These are phyloP conservation scores for Mormyrus iriodes DNA, from an alignment of 2,113 vertebrate genomes.

Conservation along the genomic window DNA sequence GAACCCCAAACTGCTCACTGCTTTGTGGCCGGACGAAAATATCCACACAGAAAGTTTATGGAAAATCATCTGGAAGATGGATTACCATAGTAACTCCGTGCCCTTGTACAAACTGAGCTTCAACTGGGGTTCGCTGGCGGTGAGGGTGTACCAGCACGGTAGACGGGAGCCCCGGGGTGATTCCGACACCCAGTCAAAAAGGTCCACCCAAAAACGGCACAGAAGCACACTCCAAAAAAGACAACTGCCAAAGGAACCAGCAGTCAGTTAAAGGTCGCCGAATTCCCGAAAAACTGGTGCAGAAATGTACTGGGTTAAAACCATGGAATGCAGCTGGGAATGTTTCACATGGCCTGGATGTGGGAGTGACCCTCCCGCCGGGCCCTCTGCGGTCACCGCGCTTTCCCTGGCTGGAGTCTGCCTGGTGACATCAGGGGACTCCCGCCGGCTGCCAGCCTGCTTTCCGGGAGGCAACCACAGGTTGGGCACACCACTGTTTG, in stretches of 20 bases:
- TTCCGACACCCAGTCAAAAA: neutral
- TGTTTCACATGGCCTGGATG: constrained; percentile 2
- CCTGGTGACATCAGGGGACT: constrained; percentile 39
- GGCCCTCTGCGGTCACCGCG: constrained; percentile 17
- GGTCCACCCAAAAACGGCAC: neutral
- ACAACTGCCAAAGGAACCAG: constrained; percentile 40
- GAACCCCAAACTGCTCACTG: neutral
- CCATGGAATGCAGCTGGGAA: constrained; percentile 46
- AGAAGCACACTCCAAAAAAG: constrained; percentile 13
- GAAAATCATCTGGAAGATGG: neutral
- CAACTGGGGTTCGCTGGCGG: neutral
- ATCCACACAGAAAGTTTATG: neutral
- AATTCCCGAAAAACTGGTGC: constrained; percentile 36
- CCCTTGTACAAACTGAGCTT: neutral
- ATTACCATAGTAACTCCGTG: neutral
- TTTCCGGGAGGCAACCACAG: neutral
- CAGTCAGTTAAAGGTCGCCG: constrained; percentile 58
- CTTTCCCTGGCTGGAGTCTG: constrained; percentile 26
- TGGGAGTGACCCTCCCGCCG: neutral
- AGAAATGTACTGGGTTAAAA: constrained; percentile 55
- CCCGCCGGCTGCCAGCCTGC: neutral
- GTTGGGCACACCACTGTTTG: constrained; percentile 16
- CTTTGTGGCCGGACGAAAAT: neutral
- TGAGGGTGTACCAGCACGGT: neutral
- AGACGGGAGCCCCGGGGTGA: neutral